A percentile compares a stretch with the other conserved stretches of the same genome.
These are phyloP conservation scores for Trinectes maculatus DNA, from an alignment of 2,113 vertebrate species.

Conservation along the genomic window DNA sequence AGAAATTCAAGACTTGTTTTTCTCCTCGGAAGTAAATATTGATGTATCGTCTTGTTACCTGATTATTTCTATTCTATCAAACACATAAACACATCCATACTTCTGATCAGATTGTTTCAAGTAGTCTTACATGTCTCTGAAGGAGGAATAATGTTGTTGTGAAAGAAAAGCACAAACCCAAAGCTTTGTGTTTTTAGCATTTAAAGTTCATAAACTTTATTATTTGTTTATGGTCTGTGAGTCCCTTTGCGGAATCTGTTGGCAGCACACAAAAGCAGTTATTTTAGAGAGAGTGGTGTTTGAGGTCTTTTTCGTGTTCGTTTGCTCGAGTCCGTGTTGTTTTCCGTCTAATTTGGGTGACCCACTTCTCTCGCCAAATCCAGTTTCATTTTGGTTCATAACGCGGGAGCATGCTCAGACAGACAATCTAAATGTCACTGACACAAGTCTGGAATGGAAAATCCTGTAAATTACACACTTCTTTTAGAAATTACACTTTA, in stretches of 20 bases:
- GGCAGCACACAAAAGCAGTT: background rate
- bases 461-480: constrained; percentile 10
- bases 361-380: constrained; percentile 63
- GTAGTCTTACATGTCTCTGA: background rate
- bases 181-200: background rate
- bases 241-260: background rate
- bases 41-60: constrained; percentile 1
- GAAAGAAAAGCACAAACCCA: background rate
- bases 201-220: constrained; percentile 11
- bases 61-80: constrained; percentile 23
- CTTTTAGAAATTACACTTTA: constrained; percentile 13
- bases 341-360: constrained; percentile 58
- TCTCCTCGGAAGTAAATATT: background rate
- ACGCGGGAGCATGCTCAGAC: constrained; percentile 27
- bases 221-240: constrained; percentile 20
- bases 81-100: background rate
- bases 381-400: constrained; percentile 54
- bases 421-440: constrained; percentile 31
- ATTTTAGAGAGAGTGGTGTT: background rate
- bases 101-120: background rate
- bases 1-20: constrained; percentile 8
- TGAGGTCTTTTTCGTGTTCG: constrained; percentile 18
- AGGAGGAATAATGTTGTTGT: background rate
- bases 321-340: constrained; percentile 49
- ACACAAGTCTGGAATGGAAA: constrained; percentile 1